A percentile compares a stretch with the other conserved stretches of the same genome.
These are phyloP conservation scores for Aurelia aurita DNA, from an alignment of 30 jellyfish, hydroid and myxozoan species.

Conservation along the genomic window DNA sequence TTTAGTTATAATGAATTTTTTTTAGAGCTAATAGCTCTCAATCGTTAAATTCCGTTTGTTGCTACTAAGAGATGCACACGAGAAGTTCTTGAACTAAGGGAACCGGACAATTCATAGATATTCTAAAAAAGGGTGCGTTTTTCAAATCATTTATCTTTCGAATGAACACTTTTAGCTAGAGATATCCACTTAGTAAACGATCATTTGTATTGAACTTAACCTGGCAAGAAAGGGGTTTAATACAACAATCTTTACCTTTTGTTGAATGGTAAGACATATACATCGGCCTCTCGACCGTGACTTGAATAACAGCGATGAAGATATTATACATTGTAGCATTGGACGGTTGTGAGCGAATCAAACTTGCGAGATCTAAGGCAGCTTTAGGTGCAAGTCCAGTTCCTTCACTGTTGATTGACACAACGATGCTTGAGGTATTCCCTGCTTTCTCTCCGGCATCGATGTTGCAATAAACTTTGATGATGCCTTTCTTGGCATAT, in stretches of 20 bases:
- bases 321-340: conserved; percentile 64
- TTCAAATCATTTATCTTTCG: too few relatives aligned
- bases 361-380: conserved; percentile 83
- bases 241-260: conserved; percentile 36
- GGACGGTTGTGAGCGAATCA: conserved; percentile 46
- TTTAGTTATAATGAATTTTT: too few relatives aligned
- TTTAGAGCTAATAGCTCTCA: too few relatives aligned
- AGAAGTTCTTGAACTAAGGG: too few relatives aligned
- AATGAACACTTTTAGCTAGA: too few relatives aligned
- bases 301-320: conserved; percentile 67
- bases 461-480: conserved; percentile 45
- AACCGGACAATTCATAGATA: too few relatives aligned
- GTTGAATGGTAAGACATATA: conserved; percentile 61
- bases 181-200: too few relatives aligned
- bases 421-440: conserved; percentile 43
- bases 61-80: too few relatives aligned
- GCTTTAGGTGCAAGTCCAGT: conserved; percentile 79
- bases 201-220: too few relatives aligned
- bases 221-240: too few relatives aligned
- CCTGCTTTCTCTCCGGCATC: conserved; percentile 3
- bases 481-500: conserved; percentile 62
- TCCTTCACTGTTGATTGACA: conserved; percentile 71
- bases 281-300: conserved; percentile 63
- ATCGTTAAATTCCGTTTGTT: too few relatives aligned
- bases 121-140: too few relatives aligned